These are phyloP conservation scores for Chymomyza procnemis DNA, from an alignment of 2,888 invertebrate genomes.

Conservation along the genomic window DNA sequence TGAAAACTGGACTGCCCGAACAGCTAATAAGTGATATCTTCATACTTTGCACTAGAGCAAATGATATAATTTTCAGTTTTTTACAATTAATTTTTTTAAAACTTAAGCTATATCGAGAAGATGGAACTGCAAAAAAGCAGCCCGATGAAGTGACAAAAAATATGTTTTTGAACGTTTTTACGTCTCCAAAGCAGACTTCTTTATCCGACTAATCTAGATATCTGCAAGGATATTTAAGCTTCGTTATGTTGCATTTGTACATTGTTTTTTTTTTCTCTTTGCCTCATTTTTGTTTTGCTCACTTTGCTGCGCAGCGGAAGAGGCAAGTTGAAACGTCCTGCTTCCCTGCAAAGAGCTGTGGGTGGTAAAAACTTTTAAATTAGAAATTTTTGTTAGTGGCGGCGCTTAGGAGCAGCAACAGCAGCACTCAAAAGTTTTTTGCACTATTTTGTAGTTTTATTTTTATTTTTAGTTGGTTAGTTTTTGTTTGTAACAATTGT, in stretches of 20 bases:
- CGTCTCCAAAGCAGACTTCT: too few relatives aligned
- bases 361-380: constrained; percentile 70
- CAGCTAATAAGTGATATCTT: too few relatives aligned
- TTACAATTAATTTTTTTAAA: too few relatives aligned
- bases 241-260: background rate
- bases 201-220: background rate
- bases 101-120: too few relatives aligned
- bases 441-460: constrained; percentile 24
- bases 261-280: constrained; percentile 54
- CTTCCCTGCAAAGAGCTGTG: background rate
- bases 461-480: constrained; percentile 61
- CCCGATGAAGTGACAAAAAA: too few relatives aligned
- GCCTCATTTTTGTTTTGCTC: constrained; percentile 17
- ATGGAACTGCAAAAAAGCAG: too few relatives aligned
- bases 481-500: constrained; percentile 53
- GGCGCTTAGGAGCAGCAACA: constrained; percentile 26
- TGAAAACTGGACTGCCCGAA: too few relatives aligned
- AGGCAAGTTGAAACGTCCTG: background rate
- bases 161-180: too few relatives aligned
- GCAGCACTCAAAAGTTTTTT: constrained; percentile 65
- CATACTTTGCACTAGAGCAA: too few relatives aligned
- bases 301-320: background rate
- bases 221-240: background rate
- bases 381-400: constrained; percentile 70
- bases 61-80: too few relatives aligned